Evolutionary conservation across 2,888 invertebrate genomes (phyloP).

Genomic region (Phlogophora meticulosa): DNA sequence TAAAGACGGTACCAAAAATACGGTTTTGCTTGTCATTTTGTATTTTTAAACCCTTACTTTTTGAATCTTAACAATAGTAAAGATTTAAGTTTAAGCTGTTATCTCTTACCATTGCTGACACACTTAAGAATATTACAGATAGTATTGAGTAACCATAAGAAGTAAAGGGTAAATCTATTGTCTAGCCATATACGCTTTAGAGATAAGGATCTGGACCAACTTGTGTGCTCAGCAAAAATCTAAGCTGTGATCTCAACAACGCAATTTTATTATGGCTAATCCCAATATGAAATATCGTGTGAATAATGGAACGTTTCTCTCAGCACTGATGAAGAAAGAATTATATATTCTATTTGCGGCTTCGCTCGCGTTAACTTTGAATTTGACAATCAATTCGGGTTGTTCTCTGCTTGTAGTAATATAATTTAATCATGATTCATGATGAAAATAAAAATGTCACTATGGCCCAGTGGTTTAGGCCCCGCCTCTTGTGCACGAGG

Average conservation of each 20-base stretch:
- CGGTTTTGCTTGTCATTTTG: too few relatives aligned
- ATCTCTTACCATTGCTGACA: conserved; percentile 32
- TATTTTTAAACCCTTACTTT: too few relatives aligned
- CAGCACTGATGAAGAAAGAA: neutral
- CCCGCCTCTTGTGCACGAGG: too few relatives aligned
- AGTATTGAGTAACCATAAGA: conserved; percentile 36
- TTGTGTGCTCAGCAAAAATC: neutral
- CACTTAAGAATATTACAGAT: conserved; percentile 24
- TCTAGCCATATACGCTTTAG: conserved; percentile 7
- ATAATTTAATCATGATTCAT: too few relatives aligned
- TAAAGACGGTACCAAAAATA: too few relatives aligned
- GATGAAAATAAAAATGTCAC: too few relatives aligned
- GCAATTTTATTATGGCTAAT: neutral
- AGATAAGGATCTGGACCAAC: neutral
- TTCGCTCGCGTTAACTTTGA: too few relatives aligned
- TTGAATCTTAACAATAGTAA: conserved; percentile 17
- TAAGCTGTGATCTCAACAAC: neutral
- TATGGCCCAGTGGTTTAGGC: too few relatives aligned
- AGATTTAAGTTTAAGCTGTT: conserved; percentile 13
- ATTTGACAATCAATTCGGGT: too few relatives aligned
- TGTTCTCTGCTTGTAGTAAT: too few relatives aligned
- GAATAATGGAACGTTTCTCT: neutral
- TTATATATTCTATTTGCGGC: too few relatives aligned
- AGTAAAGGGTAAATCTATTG: conserved; percentile 29
- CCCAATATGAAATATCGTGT: neutral